Conservation (phyloP, 2,888 invertebrate genomes). For the Atethmia centrago region DNA sequence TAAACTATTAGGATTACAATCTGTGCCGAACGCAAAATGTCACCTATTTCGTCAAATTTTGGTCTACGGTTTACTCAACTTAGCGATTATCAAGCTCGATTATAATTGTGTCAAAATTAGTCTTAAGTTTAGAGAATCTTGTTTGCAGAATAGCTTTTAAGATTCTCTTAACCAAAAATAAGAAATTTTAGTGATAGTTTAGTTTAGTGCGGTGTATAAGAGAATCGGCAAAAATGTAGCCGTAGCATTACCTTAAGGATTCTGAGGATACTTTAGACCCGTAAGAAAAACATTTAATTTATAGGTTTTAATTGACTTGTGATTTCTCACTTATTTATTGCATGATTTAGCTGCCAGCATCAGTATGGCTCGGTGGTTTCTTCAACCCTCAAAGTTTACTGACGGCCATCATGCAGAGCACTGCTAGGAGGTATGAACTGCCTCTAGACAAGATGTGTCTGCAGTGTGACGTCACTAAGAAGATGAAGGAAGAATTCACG, state of each 20-base stretch:
- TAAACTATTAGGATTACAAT: no score
- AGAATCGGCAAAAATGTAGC: no score
- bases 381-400: constrained; percentile 99
- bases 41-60: no score
- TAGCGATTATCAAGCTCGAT: no score
- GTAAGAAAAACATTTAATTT: not conserved
- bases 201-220: not conserved
- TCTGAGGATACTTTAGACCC: not conserved
- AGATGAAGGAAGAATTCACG: constrained; percentile 98
- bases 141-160: no score
- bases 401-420: constrained; percentile 99
- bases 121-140: no score
- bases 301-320: not conserved
- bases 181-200: no score
- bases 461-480: constrained; percentile 99
- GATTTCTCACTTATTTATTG: not conserved
- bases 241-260: not conserved
- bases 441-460: constrained; percentile 99
- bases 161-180: no score
- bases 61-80: no score
- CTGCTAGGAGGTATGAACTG: constrained; percentile 96
- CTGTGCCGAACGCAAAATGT: no score
- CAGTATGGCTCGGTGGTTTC: constrained; percentile 99
- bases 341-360: constrained; percentile 94
- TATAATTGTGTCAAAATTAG: no score